Evolutionary conservation across 2,888 invertebrate genomes (phyloP).

Genomic region (Cephus rjabovi): DNA sequence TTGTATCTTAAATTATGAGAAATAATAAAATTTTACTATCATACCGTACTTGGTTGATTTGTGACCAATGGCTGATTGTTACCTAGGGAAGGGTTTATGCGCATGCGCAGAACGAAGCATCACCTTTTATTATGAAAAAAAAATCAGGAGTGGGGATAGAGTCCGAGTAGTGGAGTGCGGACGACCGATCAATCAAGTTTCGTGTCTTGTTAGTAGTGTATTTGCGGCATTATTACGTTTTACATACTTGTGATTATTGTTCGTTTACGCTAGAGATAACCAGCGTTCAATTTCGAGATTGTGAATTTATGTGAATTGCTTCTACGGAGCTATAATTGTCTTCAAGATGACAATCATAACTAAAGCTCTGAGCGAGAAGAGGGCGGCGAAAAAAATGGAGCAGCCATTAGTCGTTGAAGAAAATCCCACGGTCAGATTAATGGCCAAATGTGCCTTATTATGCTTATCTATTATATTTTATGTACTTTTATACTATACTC

Average conservation of each 20-base stretch:
- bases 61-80: neutral
- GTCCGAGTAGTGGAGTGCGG: neutral
- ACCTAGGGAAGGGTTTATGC: neutral
- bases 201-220: neutral
- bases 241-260: neutral
- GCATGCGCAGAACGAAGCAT: neutral
- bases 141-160: neutral
- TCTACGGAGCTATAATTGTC: neutral
- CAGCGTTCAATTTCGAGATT: neutral
- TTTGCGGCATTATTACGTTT: neutral
- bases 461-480: conserved; percentile 8
- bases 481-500: neutral
- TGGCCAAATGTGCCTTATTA: neutral
- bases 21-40: neutral
- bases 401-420: conserved; percentile 74
- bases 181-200: conserved; percentile 4
- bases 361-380: conserved; percentile 80
- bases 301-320: neutral
- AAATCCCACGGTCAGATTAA: conserved; percentile 64
- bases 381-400: conserved; percentile 73
- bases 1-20: neutral
- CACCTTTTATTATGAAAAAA: neutral
- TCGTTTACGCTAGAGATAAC: neutral
- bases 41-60: neutral
- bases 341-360: conserved; percentile 82